Evolutionary conservation across 2,113 vertebrate genomes (phyloP).

Genomic region (Microcebus ravelobensis): DNA sequence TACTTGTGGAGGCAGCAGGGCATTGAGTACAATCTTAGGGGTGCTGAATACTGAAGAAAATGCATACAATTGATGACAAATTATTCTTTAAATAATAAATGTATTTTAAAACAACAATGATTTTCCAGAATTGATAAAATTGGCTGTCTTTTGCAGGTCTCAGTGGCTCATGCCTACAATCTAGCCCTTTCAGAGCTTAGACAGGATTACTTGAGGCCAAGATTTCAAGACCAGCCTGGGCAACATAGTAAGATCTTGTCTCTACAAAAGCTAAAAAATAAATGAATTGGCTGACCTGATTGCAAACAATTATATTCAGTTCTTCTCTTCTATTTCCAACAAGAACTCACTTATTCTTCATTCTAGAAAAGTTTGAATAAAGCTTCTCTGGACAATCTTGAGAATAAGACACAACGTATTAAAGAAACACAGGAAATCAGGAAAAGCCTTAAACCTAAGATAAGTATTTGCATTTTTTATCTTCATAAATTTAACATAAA

Average conservation of each 20-base stretch:
- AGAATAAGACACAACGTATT: not conserved
- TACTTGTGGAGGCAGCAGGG: not conserved
- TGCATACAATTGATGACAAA: not conserved
- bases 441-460: not conserved
- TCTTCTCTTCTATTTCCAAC: not conserved
- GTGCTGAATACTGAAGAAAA: not conserved
- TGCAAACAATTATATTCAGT: not conserved
- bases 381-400: not conserved
- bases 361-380: conserved; percentile 9
- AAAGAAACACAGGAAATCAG: not conserved
- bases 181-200: too few species aligned
- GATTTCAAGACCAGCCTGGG: too few species aligned
- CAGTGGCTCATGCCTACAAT: too few species aligned
- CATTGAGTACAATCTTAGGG: not conserved
- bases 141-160: not conserved
- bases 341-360: not conserved
- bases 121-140: conserved; percentile 18
- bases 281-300: not conserved
- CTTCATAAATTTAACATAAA: not conserved
- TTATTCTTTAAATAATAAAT: not conserved
- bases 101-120: not conserved
- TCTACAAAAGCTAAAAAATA: too few species aligned
- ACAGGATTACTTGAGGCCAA: too few species aligned
- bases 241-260: too few species aligned
- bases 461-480: not conserved